Percentiles rank a stretch among this genome's conserved stretches.
phyloP scores from a whole-genome alignment of 2,888 invertebrate species.

The Athalia rosae region DNA sequence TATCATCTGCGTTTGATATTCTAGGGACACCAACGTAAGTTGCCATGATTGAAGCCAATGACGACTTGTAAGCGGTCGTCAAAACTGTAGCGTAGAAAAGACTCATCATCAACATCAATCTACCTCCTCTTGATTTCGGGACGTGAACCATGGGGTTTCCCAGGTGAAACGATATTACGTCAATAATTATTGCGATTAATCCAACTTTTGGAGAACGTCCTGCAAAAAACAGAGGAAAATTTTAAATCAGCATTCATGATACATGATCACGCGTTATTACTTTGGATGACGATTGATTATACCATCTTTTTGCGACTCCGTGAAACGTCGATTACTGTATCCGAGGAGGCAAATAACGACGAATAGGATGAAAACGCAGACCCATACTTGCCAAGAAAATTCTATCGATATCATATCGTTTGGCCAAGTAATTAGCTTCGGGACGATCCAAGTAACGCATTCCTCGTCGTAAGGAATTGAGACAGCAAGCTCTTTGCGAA shows the following conservation, averaged over 20 bases:
- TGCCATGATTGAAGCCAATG: slow-evolving; percentile 26
- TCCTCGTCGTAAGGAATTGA: slow-evolving; percentile 23
- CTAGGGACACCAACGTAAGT: neutral
- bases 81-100: slow-evolving; percentile 6
- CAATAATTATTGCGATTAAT: neutral
- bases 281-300: too few species aligned
- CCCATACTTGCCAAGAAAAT: slow-evolving; percentile 34
- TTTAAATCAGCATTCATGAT: too few species aligned
- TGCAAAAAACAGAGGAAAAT: too few species aligned
- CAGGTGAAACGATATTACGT: neutral
- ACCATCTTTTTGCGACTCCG: neutral
- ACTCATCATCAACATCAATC: neutral
- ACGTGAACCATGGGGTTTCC: slow-evolving; percentile 7
- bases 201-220: neutral
- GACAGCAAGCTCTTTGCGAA: neutral
- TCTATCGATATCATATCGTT: slow-evolving; percentile 19
- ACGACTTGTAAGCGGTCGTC: slow-evolving; percentile 28
- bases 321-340: neutral
- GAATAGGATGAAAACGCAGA: slow-evolving; percentile 4
- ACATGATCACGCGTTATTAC: too few species aligned
- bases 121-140: slow-evolving; percentile 2
- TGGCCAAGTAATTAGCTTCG: neutral
- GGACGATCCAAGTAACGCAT: slow-evolving; percentile 26
- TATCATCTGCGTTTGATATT: slow-evolving; percentile 2
- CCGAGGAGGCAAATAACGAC: slow-evolving; percentile 3